Conservation (phyloP, 1,140 invertebrate species). For the Drosophila truncata region DNA sequence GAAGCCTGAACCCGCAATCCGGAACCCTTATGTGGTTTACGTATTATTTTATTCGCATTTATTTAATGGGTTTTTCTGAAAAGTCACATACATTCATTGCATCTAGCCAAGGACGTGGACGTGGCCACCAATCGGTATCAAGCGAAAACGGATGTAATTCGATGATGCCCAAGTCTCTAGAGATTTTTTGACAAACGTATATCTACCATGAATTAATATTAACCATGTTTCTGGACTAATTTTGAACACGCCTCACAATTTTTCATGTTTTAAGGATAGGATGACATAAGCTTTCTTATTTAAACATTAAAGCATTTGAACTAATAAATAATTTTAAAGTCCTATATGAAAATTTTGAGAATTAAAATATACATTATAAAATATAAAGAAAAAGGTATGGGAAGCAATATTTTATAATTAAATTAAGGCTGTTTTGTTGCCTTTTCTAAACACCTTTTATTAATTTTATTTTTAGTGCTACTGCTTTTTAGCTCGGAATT, state of each 20-base stretch:
- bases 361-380: background rate
- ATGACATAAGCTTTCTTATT: background rate
- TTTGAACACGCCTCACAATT: rapidly evolving
- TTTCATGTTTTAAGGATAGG: background rate
- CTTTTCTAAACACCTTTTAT: background rate
- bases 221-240: background rate
- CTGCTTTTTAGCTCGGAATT: background rate
- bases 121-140: constrained; percentile 1
- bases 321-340: background rate
- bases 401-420: background rate
- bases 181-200: background rate
- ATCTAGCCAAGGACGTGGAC: constrained; percentile 12
- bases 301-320: background rate
- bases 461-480: background rate
- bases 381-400: background rate
- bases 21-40: constrained; percentile 42
- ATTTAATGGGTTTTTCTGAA: constrained; percentile 55
- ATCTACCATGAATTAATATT: background rate
- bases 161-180: background rate
- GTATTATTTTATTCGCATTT: constrained; percentile 33
- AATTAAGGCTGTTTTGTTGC: background rate
- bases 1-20: background rate
- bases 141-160: constrained; percentile 12
- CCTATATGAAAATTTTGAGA: background rate
- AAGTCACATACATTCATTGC: constrained; percentile 26